Evolutionary conservation across 2,797 vertebrate genomes (phyloP).

Genomic region (Telmatherina bonti): DNA sequence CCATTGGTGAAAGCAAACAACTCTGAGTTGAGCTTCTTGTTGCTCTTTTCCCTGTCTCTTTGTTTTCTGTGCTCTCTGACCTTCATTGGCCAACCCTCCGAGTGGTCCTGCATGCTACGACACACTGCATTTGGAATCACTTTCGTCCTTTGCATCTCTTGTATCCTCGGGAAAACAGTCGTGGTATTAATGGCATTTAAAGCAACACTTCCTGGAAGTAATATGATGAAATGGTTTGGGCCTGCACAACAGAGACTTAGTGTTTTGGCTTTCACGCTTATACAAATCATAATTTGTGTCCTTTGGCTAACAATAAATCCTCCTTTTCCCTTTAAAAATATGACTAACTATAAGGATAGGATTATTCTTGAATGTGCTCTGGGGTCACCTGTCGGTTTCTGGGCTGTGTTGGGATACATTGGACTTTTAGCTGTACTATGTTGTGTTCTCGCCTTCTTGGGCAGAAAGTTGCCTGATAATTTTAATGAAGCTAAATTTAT

Average conservation of each 20-base stretch:
- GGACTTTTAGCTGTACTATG: slow-evolving; percentile 78
- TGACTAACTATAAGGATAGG: slow-evolving; percentile 70
- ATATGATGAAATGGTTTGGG: slow-evolving; percentile 83
- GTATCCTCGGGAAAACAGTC: slow-evolving; percentile 81
- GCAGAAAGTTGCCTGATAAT: too few species aligned
- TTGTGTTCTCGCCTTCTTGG: slow-evolving; percentile 80
- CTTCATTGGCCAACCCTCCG: slow-evolving; percentile 76
- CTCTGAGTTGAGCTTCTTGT: slow-evolving; percentile 81
- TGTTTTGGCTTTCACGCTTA: slow-evolving; percentile 76
- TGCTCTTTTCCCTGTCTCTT: slow-evolving; percentile 79
- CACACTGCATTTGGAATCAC: slow-evolving; percentile 81
- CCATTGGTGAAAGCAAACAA: slow-evolving; percentile 80
- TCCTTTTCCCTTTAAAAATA: slow-evolving; percentile 79
- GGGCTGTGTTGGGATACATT: slow-evolving; percentile 82
- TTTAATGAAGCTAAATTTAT: slow-evolving; percentile 84
- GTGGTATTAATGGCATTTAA: slow-evolving; percentile 83
- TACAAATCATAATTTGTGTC: slow-evolving; percentile 80
- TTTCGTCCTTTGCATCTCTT: slow-evolving; percentile 81
- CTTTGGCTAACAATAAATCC: slow-evolving; percentile 80
- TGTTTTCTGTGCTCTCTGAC: slow-evolving; percentile 82
- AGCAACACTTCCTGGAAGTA: slow-evolving; percentile 70
- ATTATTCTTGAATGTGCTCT: slow-evolving; percentile 82
- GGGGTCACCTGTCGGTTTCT: slow-evolving; percentile 78
- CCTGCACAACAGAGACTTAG: slow-evolving; percentile 78
- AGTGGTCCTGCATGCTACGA: slow-evolving; percentile 83